Evolutionary conservation across 2,113 vertebrate genomes (phyloP).

Genomic region (Alexandromys fortis): DNA sequence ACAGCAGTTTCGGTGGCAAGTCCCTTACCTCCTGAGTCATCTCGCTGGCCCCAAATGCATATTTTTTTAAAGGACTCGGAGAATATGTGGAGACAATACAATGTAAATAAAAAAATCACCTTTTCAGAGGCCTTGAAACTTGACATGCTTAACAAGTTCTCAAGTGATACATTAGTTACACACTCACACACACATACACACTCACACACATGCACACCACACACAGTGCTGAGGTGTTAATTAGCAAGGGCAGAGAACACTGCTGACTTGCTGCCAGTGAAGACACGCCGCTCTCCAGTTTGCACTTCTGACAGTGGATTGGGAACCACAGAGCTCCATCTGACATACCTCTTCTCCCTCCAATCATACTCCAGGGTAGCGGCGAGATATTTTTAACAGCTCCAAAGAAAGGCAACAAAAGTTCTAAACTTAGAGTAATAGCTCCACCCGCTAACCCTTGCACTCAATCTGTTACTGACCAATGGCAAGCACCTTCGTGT

Average conservation of each 20-base stretch:
- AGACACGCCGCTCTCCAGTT: not conserved
- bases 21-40: not conserved
- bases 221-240: not conserved
- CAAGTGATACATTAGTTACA: not conserved
- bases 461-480: not conserved
- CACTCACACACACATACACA: not conserved
- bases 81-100: not conserved
- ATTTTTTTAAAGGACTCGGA: not conserved
- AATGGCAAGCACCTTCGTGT: not conserved
- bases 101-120: not conserved
- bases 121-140: not conserved
- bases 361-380: not conserved
- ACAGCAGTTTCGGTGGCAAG: not conserved
- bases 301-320: not conserved
- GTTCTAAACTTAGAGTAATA: not conserved
- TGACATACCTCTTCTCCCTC: too few species aligned
- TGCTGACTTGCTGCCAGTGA: not conserved
- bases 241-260: not conserved
- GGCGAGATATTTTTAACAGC: not conserved
- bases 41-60: not conserved
- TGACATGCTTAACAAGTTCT: constrained; percentile 20
- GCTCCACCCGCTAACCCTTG: too few species aligned
- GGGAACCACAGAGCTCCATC: not conserved
- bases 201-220: not conserved
- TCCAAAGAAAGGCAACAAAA: not conserved